Percentiles rank a stretch among this genome's conserved stretches.
Evolutionary conservation across 1,140 invertebrate genomes (phyloP).

Genomic region (Ptiloglossa arizonensis): DNA sequence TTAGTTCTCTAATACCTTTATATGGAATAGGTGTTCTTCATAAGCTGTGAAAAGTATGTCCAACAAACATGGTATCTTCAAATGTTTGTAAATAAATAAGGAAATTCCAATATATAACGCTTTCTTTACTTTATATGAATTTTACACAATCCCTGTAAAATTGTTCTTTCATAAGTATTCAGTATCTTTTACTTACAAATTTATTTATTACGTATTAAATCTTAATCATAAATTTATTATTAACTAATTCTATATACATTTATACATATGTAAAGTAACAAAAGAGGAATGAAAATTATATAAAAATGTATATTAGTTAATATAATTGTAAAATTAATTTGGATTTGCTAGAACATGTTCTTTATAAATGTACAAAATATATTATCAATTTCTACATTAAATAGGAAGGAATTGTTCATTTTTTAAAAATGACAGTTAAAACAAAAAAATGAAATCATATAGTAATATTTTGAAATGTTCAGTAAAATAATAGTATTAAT

Average conservation of each 20-base stretch:
- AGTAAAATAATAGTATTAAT: neutral
- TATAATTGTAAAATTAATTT: no score
- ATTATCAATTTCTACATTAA: no score
- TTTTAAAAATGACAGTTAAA: no score
- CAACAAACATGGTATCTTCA: conserved; percentile 64
- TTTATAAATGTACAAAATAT: neutral
- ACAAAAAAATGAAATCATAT: neutral
- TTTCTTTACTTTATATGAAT: conserved; percentile 57
- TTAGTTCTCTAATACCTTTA: conserved; percentile 64
- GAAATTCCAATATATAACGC: conserved; percentile 58
- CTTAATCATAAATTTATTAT: neutral
- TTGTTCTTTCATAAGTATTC: conserved; percentile 55
- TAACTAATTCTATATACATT: neutral
- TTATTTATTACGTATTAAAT: conserved; percentile 5
- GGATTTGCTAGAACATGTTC: conserved; percentile 26
- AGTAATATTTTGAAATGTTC: neutral
- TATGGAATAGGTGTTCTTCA: conserved; percentile 59
- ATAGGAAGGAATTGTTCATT: no score
- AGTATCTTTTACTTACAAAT: conserved; percentile 26
- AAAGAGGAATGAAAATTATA: neutral
- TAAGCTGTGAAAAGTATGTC: conserved; percentile 63
- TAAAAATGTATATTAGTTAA: no score
- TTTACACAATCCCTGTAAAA: conserved; percentile 61
- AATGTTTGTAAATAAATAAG: conserved; percentile 62
- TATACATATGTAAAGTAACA: neutral